Evolutionary conservation across 2,797 vertebrate species (phyloP).

Genomic region (Carduelis carduelis): DNA sequence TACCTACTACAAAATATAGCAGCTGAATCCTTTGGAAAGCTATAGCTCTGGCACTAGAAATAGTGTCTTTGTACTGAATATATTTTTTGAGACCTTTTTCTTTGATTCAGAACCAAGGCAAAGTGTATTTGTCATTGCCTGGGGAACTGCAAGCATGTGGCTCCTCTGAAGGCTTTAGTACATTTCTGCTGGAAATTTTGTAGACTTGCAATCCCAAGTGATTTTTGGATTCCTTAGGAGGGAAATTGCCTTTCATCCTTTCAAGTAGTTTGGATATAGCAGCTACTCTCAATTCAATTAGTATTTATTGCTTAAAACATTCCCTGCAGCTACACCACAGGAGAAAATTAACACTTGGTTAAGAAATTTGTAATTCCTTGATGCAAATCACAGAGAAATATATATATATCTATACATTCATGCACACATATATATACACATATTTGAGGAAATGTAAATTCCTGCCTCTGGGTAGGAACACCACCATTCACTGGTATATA

Average conservation of each 20-base stretch:
- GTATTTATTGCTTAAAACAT: constrained; percentile 27
- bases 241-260: background rate
- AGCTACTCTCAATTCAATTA: constrained; percentile 8
- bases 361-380: background rate
- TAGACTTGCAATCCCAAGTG: background rate
- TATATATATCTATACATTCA: rapidly evolving
- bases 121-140: background rate
- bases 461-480: background rate
- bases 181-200: background rate
- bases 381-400: background rate
- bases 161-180: background rate
- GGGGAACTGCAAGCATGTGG: background rate
- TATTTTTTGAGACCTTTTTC: background rate
- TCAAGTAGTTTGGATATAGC: background rate
- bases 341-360: constrained; percentile 4
- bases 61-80: background rate
- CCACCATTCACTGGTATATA: background rate
- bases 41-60: background rate
- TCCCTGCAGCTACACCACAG: background rate
- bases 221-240: background rate
- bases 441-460: background rate
- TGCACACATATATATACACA: rapidly evolving
- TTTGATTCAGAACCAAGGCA: background rate
- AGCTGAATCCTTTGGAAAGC: background rate
- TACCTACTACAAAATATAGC: rapidly evolving